These are phyloP conservation scores for Anticlea derivata DNA, from an alignment of 2,888 invertebrate species.

Conservation along the genomic window DNA sequence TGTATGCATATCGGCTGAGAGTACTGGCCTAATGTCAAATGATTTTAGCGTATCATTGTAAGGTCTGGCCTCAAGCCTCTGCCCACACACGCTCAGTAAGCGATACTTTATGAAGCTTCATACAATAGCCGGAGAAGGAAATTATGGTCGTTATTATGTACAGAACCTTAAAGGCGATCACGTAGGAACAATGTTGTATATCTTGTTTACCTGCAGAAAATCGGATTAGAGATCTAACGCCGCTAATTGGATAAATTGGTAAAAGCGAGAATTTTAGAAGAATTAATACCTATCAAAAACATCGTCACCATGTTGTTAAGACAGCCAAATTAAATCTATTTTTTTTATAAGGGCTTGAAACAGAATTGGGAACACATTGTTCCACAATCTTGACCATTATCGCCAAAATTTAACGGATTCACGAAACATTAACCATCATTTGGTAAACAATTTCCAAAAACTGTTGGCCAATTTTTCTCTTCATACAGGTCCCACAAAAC, in stretches of 20 bases:
- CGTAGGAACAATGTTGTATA: conserved; percentile 17
- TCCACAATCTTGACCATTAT: neutral
- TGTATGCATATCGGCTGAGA: neutral
- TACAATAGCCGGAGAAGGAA: conserved; percentile 12
- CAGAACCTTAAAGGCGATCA: conserved; percentile 9
- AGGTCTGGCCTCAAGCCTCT: conserved; percentile 17
- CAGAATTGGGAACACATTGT: neutral
- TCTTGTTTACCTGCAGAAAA: neutral
- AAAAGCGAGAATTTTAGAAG: too few relatives aligned
- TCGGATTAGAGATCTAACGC: neutral
- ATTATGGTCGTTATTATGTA: conserved; percentile 17
- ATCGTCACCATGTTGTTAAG: too few relatives aligned
- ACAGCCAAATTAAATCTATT: too few relatives aligned
- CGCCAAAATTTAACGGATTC: conserved; percentile 4
- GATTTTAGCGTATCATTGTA: conserved; percentile 24
- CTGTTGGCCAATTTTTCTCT: conserved; percentile 11
- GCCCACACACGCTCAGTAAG: conserved; percentile 23
- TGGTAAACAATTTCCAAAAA: conserved; percentile 8
- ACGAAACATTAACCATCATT: conserved; percentile 15
- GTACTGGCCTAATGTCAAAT: conserved; percentile 10
- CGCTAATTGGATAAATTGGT: conserved; percentile 5
- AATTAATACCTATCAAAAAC: too few relatives aligned
- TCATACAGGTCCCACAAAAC: conserved; percentile 11
- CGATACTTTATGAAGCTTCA: conserved; percentile 11
- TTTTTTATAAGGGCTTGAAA: too few relatives aligned